Base-by-base conservation (phyloP, 2,113 vertebrate genomes). In the Pristiophorus japonicus region DNA sequence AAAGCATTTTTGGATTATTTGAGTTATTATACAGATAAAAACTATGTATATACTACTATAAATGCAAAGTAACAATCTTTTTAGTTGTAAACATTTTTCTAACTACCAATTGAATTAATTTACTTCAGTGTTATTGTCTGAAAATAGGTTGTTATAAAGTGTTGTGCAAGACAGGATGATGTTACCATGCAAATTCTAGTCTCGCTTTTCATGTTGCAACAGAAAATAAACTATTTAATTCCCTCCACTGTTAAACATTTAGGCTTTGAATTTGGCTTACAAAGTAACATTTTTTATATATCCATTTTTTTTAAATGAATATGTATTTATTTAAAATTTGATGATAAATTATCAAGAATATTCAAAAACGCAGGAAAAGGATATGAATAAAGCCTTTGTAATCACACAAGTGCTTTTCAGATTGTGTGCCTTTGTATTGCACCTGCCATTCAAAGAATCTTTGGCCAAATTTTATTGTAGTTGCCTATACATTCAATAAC, bases 201-300 rank as follows among this genome's bases (percentile, higher is more conserved):
- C 45, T 70, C 38, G 38, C 20, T 38, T 66, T 94, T 42, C 62
- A 47, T 93, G 22, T 66, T 94, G 20, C 20, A 47, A n/a, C 20
- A 67, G 20, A 59, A 94, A 94, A 38, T 22, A 45, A 67, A 94
- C 1, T 42, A 27, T 94, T 67, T 94, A 94, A 94, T 67, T 94
- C 62, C 42, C 66, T 45, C 42, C 24, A 22, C 7, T 66, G 38
- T 66, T 63, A 7, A 94, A 42, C 20, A 66, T 42, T 65, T 67
- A 22, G 38, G 8, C n/a, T 66, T 66, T 66, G 38, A 66, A 67
- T 38, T 67, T 38, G n/a, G 63, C 20, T 66, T 42, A 45, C 62
- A 45, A 94, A 94, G 24, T 51, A 73, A 94, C 8, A 67, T 51
- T 51, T 51, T 51, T 51, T 51, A 51, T 51, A 51, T 51, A 51